Percentiles rank a stretch among this genome's conserved stretches.
Conservation (phyloP, 2,888 invertebrate species). For the Tupiocoris notatus region DNA sequence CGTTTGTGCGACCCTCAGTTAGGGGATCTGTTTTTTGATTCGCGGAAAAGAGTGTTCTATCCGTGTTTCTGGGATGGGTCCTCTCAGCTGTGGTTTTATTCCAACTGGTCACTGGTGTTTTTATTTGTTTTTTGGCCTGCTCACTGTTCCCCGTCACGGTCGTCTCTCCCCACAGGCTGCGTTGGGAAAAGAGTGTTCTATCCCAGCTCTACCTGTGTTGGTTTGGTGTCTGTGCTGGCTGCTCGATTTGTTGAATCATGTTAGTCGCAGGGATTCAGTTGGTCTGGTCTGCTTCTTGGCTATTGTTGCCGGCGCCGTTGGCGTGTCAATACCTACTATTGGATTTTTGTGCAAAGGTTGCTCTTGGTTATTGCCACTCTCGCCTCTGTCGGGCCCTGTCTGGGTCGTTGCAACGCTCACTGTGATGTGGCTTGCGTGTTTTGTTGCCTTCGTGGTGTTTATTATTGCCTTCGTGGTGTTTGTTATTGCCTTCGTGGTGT, state of each 20-base stretch:
- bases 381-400: background rate
- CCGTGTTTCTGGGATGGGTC: background rate
- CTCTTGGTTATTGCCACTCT: too few species aligned
- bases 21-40: background rate
- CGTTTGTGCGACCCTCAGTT: background rate
- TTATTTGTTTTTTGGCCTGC: background rate
- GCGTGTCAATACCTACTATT: too few species aligned
- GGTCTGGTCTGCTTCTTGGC: background rate
- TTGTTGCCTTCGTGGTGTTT: too few species aligned
- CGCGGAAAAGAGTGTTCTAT: slow-evolving; percentile 6
- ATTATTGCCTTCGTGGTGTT: too few species aligned
- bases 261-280: background rate
- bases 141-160: background rate
- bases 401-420: too few species aligned
- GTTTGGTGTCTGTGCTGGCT: background rate
- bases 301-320: too few species aligned
- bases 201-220: background rate
- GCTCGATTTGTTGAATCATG: background rate
- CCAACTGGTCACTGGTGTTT: too few species aligned
- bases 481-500: too few species aligned
- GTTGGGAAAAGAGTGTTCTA: slow-evolving; percentile 1
- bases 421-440: background rate
- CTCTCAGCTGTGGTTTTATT: background rate
- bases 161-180: background rate
- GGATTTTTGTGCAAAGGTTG: too few species aligned